Percentiles rank a stretch among this genome's conserved stretches.
phyloP scores from a whole-genome alignment of 1,140 invertebrate genomes.

The Nilaparvata lugens region DNA sequence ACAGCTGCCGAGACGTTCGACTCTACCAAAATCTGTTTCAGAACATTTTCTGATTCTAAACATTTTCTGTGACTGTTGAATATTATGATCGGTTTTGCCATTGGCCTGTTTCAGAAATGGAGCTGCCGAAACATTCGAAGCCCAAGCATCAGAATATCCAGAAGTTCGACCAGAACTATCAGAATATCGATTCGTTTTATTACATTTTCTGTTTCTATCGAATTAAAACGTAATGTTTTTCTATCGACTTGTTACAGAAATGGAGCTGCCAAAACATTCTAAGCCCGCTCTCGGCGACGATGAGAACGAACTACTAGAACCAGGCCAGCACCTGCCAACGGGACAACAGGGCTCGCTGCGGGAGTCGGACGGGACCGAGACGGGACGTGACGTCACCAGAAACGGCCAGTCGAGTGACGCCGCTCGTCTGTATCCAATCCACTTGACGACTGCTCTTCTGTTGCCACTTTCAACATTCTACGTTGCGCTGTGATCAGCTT shows the following conservation, averaged over 20 bases:
- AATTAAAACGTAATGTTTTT: background rate
- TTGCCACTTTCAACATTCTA: too few relatives aligned
- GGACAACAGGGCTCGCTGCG: constrained; percentile 9
- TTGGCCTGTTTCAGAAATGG: constrained; percentile 1
- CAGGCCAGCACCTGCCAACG: background rate
- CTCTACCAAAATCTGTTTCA: background rate
- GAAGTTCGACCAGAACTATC: background rate
- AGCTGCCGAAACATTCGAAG: constrained; percentile 3
- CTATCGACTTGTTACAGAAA: background rate
- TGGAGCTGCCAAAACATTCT: constrained; percentile 2
- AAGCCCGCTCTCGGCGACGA: background rate
- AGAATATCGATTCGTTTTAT: background rate
- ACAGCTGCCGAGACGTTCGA: background rate
- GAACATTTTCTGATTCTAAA: background rate
- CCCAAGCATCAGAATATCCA: background rate
- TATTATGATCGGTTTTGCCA: background rate
- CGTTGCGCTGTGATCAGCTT: too few relatives aligned
- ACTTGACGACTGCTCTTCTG: too few relatives aligned
- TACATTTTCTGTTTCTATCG: background rate
- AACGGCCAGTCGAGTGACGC: background rate
- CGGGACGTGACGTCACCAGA: background rate
- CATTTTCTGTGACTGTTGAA: background rate
- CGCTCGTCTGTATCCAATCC: too few relatives aligned
- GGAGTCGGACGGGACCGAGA: background rate
- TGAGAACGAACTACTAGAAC: background rate